phyloP scores from a whole-genome alignment of 2,797 vertebrate species.

The Merluccius polli region DNA sequence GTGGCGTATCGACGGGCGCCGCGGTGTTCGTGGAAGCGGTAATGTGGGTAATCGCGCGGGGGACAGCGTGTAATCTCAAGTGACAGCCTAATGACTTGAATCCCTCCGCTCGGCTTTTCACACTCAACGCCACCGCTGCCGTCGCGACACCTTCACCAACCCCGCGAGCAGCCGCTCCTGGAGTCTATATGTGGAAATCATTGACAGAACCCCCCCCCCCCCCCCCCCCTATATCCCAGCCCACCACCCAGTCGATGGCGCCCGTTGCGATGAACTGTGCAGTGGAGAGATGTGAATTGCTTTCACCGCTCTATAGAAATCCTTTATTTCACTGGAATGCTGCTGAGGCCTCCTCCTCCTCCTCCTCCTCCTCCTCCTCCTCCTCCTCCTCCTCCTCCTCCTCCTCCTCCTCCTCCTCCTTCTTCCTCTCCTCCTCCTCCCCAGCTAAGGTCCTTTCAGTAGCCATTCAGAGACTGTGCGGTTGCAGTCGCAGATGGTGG shows the following conservation, averaged over 20 bases:
- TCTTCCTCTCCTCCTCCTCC: slow-evolving; percentile 11
- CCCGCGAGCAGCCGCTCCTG: slow-evolving; percentile 41
- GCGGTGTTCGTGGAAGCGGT: slow-evolving; percentile 54
- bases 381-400: not conserved
- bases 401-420: not conserved
- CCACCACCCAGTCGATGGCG: slow-evolving; percentile 38
- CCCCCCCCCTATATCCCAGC: not conserved
- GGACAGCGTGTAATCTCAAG: slow-evolving; percentile 71
- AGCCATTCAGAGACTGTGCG: slow-evolving; percentile 20
- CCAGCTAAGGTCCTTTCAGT: slow-evolving; percentile 38
- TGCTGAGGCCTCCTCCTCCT: slow-evolving; percentile 30
- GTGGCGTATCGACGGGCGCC: slow-evolving; percentile 41
- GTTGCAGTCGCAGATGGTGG: slow-evolving; percentile 32
- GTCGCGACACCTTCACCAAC: slow-evolving; percentile 53
- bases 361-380: slow-evolving; percentile 14
- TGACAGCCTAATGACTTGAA: slow-evolving; percentile 71
- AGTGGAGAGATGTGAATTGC: slow-evolving; percentile 44
- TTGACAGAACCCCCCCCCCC: slow-evolving; percentile 43
- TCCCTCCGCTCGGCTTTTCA: slow-evolving; percentile 54
- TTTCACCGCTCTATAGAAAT: slow-evolving; percentile 42
- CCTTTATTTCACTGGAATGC: slow-evolving; percentile 54
- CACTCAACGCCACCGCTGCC: slow-evolving; percentile 41
- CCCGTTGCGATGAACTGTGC: slow-evolving; percentile 50
- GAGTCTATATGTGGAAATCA: slow-evolving; percentile 67
- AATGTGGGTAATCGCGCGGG: slow-evolving; percentile 59